These are phyloP conservation scores for Bungarus multicinctus DNA, from an alignment of 2,113 vertebrate genomes.

Conservation along the genomic window DNA sequence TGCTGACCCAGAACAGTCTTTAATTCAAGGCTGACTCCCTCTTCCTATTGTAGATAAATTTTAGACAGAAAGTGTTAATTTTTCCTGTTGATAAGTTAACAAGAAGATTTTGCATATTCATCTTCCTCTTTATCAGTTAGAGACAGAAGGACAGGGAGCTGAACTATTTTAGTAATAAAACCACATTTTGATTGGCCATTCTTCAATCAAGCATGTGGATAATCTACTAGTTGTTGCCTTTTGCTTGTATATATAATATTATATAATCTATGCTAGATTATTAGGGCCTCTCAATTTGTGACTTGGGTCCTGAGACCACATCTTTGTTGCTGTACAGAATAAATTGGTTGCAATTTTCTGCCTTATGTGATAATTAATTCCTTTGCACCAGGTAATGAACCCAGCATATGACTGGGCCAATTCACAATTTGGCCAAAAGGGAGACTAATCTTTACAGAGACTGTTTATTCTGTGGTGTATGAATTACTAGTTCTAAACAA, in stretches of 20 bases:
- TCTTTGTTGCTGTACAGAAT: not conserved
- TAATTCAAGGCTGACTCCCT: not conserved
- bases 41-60: not conserved
- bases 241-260: not conserved
- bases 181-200: not conserved
- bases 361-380: not conserved
- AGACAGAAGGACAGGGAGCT: too few species aligned
- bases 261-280: not conserved
- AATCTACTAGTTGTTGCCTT: not conserved
- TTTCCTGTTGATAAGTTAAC: not conserved
- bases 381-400: not conserved
- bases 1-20: not conserved
- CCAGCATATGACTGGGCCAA: not conserved
- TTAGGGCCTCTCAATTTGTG: not conserved
- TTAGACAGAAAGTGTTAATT: not conserved
- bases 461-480: not conserved
- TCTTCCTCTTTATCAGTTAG: not conserved
- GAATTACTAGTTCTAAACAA: not conserved
- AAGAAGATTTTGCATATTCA: not conserved
- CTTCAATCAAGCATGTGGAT: too few species aligned
- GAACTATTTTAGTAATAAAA: too few species aligned
- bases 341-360: not conserved
- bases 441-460: not conserved
- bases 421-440: not conserved
- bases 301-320: not conserved